Evolutionary conservation across 2,797 vertebrate genomes (phyloP).

Genomic region (Crocodylus rhombifer): DNA sequence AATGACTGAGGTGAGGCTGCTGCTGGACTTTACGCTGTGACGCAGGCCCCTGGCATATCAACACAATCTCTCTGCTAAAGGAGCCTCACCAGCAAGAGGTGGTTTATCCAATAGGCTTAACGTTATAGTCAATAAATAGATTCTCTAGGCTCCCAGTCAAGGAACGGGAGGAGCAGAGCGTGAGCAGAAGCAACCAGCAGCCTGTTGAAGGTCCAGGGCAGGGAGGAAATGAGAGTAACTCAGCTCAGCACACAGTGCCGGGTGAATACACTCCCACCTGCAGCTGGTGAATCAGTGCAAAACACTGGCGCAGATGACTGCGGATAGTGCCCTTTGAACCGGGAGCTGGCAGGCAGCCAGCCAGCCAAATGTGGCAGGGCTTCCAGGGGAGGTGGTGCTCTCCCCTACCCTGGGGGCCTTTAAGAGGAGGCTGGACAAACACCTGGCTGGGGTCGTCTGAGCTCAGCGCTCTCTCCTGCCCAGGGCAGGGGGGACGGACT

Average conservation of each 20-base stretch:
- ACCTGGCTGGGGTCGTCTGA: too few relatives aligned
- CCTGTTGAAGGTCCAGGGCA: not conserved
- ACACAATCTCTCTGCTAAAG: not conserved
- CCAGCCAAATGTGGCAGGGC: too few relatives aligned
- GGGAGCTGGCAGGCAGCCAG: too few relatives aligned
- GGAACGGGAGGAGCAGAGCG: not conserved
- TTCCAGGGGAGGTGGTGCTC: too few relatives aligned
- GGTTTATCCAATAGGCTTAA: not conserved
- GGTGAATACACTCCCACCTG: too few relatives aligned
- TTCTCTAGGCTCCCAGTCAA: not conserved
- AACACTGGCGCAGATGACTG: not conserved
- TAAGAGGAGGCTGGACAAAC: too few relatives aligned
- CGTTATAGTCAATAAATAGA: too few relatives aligned
- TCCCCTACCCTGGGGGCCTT: too few relatives aligned
- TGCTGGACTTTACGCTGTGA: not conserved
- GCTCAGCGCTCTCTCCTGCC: too few relatives aligned
- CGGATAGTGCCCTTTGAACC: not conserved
- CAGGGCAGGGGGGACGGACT: too few relatives aligned
- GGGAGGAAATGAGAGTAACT: fast-evolving
- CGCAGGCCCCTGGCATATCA: not conserved
- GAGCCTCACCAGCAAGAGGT: not conserved
- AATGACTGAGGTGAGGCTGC: not conserved
- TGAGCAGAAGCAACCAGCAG: not conserved
- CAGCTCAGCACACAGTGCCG: not conserved
- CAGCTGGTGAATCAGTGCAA: not conserved